Evolutionary conservation across 2,113 vertebrate species (phyloP).

Genomic region (Felis chaus): DNA sequence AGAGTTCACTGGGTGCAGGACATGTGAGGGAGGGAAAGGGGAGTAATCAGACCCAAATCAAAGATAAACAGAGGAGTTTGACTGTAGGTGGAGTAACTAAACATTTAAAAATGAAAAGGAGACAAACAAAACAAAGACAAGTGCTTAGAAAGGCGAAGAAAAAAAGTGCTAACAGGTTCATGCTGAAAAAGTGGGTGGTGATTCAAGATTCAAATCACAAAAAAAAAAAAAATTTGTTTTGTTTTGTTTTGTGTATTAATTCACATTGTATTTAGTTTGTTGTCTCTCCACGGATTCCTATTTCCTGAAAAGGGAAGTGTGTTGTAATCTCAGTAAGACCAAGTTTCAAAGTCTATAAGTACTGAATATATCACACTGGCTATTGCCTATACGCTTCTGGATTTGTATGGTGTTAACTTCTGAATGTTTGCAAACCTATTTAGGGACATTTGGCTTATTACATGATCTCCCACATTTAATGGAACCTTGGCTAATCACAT

Average conservation of each 20-base stretch:
- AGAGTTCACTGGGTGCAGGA: constrained; percentile 9
- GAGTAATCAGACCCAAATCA: background rate
- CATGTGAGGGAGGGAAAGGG: background rate
- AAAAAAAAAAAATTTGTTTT: background rate
- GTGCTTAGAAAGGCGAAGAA: background rate
- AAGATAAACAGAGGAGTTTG: background rate
- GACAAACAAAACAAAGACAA: background rate
- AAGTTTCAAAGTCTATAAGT: background rate
- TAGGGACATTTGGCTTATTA: background rate
- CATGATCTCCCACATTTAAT: background rate
- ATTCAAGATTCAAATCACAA: background rate
- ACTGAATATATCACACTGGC: background rate
- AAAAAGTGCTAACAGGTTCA: background rate
- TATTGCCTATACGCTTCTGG: background rate
- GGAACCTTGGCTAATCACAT: background rate
- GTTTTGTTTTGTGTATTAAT: background rate
- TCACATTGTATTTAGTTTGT: background rate
- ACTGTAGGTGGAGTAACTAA: background rate
- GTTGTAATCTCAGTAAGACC: background rate
- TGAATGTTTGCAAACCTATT: background rate
- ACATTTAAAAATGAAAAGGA: background rate
- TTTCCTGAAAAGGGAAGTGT: background rate
- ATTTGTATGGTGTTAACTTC: background rate
- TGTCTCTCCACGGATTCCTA: background rate
- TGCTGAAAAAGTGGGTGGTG: background rate